Base-by-base conservation (phyloP, 2,888 invertebrate species). In the Apotomis turbidana region DNA sequence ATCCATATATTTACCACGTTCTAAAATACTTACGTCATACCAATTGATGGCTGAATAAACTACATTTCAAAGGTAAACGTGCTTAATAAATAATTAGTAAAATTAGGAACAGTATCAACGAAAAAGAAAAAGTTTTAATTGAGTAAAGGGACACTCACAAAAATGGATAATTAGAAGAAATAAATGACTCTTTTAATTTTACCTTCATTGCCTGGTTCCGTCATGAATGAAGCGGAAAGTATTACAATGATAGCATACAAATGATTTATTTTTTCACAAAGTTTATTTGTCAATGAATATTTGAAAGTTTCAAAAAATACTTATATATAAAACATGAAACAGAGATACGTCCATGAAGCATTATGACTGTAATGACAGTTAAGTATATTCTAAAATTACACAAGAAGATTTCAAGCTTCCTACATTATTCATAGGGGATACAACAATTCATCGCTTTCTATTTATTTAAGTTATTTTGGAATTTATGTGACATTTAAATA, bases 171-270 rank as follows among this genome's bases (percentile, higher is more conserved):
- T 78, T 85, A 82, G 83, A 82, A 79, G 77, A 83, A 83, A 83
- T 81, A 82, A 82, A 80, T 73, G 82, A 79, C 77, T 82, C 78
- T 80, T 83, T 77, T 84, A 74, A 77, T 87, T 88, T 93, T 93
- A 93, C 93, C 93, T 93, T 93, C 89, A 88, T 92, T 79, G 90
- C 91, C 93, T 93, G 93, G 90, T 88, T 91, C 87, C 93, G 86
- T 85, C 84, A 80, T 83, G 83, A 93, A 93, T 91, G 91, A 81
- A 89, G 93, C 92, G 89, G 84, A 87, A 93, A 90, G 85, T 88
- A 66, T 27, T 66, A 55, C 82, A 88, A 89, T 80, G 82, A 81
- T 76, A 83, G 76, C 75, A 80, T 85, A 85, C 80, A 84, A 83
- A 77, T 74, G 57, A 60, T 62, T 68, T 15, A 54, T 63, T 59